These are phyloP conservation scores for Cirrhinus molitorella DNA, from an alignment of 2,797 vertebrate species.

Conservation along the genomic window DNA sequence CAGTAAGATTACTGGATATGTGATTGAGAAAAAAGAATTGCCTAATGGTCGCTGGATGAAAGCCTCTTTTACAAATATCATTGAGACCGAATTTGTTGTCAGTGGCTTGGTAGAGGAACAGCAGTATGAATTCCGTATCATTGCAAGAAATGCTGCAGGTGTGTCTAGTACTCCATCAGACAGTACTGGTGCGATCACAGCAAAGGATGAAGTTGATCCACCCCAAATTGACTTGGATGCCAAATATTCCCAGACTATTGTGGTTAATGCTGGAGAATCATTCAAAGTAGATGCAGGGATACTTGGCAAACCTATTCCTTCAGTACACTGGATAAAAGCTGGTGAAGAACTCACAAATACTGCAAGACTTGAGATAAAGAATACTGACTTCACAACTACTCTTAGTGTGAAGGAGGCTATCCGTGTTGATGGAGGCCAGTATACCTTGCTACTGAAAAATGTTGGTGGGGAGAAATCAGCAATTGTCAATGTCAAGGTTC, in stretches of 20 bases:
- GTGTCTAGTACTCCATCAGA: constrained; percentile 93
- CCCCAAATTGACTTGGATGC: constrained; percentile 93
- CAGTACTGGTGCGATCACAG: constrained; percentile 94
- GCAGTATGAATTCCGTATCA: constrained; percentile 95
- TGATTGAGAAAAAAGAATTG: constrained; percentile 95
- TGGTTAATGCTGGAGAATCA: constrained; percentile 92
- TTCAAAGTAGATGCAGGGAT: constrained; percentile 91
- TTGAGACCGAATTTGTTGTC: constrained; percentile 93
- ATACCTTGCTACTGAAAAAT: constrained; percentile 91
- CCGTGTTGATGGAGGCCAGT: constrained; percentile 94
- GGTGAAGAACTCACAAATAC: constrained; percentile 86
- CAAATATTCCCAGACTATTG: constrained; percentile 89
- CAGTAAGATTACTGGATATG: constrained; percentile 95
- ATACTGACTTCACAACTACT: constrained; percentile 89
- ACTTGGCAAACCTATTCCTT: constrained; percentile 92
- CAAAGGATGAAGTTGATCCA: constrained; percentile 95
- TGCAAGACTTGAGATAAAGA: constrained; percentile 89
- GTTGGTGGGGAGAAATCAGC: constrained; percentile 94
- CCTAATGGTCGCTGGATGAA: constrained; percentile 98
- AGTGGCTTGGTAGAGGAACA: constrained; percentile 93
- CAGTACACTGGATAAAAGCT: constrained; percentile 90
- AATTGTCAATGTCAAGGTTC: constrained; percentile 91
- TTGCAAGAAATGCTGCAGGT: constrained; percentile 95
- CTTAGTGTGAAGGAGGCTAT: constrained; percentile 91
- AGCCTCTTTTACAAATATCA: constrained; percentile 94